Conservation (phyloP, 2,888 invertebrate genomes). For the Lepidocyrtinus sp. region DNA sequence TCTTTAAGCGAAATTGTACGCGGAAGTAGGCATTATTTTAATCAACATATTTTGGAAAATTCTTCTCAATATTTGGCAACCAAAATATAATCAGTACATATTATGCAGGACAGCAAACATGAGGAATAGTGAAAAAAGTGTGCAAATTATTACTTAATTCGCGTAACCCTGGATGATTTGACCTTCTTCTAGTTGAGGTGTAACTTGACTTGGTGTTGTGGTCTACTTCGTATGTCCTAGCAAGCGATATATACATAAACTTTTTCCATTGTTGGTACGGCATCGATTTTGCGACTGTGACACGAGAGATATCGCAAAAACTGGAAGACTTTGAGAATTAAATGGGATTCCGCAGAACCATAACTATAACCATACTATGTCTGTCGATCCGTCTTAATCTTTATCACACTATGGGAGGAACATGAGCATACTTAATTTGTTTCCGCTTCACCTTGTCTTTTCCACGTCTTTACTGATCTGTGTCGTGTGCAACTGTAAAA, state of each 20-base stretch:
- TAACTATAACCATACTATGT: background rate
- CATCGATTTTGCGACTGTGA: background rate
- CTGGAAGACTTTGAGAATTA: slow-evolving; percentile 46
- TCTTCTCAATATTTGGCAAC: no score
- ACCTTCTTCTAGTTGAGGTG: slow-evolving; percentile 24
- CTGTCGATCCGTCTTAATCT: background rate
- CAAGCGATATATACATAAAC: background rate
- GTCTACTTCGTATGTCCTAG: background rate
- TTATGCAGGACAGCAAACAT: no score
- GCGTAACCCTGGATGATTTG: slow-evolving; percentile 28
- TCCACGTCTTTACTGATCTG: no score
- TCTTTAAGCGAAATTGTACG: no score
- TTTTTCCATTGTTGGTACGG: background rate
- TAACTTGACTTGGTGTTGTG: background rate
- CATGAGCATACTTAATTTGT: background rate
- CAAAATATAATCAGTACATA: no score
- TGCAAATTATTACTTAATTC: slow-evolving; percentile 13
- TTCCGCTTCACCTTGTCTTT: background rate
- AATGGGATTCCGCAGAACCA: background rate
- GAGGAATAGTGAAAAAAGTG: background rate
- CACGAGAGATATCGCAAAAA: slow-evolving; percentile 22
- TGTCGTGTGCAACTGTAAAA: no score
- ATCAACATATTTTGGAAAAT: no score
- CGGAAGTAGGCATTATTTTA: no score
- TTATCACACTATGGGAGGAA: background rate